Evolutionary conservation across 2,888 invertebrate genomes (phyloP).

Genomic region (Nomada flava): DNA sequence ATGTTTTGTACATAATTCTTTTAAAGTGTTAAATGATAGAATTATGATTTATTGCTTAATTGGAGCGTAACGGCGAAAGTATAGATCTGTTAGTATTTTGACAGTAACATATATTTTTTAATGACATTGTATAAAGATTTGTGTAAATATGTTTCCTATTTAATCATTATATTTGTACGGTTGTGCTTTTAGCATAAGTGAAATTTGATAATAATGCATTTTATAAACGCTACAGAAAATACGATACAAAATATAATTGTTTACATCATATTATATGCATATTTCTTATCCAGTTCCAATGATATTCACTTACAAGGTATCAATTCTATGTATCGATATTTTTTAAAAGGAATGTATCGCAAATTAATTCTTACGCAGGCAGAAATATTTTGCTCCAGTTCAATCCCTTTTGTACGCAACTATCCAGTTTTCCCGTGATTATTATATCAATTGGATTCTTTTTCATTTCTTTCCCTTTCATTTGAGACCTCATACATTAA

Average conservation of each 20-base stretch:
- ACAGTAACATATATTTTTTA: conserved; percentile 28
- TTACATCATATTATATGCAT: neutral
- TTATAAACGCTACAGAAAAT: conserved; percentile 20
- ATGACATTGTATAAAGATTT: conserved; percentile 32
- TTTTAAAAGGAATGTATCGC: no score
- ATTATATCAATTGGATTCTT: no score
- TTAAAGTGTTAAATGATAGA: conserved; percentile 14
- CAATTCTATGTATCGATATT: no score
- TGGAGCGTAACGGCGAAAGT: conserved; percentile 20
- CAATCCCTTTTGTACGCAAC: no score
- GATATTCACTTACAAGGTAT: no score
- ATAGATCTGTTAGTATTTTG: conserved; percentile 59
- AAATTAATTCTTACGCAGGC: no score
- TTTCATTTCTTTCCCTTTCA: no score
- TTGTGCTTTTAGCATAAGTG: conserved; percentile 14
- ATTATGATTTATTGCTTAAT: conserved; percentile 25
- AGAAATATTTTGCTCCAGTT: no score
- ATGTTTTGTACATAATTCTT: conserved; percentile 51
- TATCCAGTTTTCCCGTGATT: no score
- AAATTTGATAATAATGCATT: conserved; percentile 22
- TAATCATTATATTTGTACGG: conserved; percentile 21
- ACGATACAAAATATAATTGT: conserved; percentile 25
- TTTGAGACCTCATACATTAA: no score
- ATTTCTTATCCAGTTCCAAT: neutral
- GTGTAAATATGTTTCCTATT: conserved; percentile 49